These are phyloP conservation scores for Nothoprocta perdicaria DNA, from an alignment of 2,113 vertebrate species.

Conservation along the genomic window DNA sequence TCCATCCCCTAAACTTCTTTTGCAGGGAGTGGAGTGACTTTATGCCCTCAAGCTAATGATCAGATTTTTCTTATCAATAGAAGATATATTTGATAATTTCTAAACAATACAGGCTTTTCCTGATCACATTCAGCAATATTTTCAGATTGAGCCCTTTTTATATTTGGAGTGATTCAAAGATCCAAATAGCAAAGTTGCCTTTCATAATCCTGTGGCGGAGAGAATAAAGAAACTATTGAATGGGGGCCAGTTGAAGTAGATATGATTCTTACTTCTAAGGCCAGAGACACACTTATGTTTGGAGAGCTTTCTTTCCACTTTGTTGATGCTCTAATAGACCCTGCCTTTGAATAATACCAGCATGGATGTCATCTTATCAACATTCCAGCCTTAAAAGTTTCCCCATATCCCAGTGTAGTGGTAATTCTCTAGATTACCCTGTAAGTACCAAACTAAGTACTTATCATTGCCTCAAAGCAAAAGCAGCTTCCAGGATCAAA, in stretches of 20 bases:
- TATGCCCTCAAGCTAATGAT: not conserved
- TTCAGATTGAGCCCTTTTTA: not conserved
- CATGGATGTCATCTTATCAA: not conserved
- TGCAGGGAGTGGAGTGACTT: not conserved
- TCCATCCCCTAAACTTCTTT: not conserved
- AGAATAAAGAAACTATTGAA: slow-evolving; percentile 9
- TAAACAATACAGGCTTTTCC: not conserved
- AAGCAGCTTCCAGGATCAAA: not conserved
- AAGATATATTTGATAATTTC: not conserved
- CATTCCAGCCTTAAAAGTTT: not conserved
- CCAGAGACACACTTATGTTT: not conserved
- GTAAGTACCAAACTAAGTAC: not conserved
- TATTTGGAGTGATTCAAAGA: not conserved
- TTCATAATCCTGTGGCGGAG: not conserved
- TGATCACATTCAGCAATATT: not conserved
- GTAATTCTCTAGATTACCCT: not conserved
- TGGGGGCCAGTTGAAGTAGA: not conserved
- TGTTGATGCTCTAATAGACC: not conserved
- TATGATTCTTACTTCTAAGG: not conserved
- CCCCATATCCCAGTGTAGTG: not conserved
- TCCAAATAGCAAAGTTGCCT: not conserved
- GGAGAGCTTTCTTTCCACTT: not conserved
- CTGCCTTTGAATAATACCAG: not conserved
- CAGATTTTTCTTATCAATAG: not conserved
- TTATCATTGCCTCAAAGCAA: not conserved